These are phyloP conservation scores for Lota lota DNA, from an alignment of 2,113 vertebrate genomes.

Conservation along the genomic window DNA sequence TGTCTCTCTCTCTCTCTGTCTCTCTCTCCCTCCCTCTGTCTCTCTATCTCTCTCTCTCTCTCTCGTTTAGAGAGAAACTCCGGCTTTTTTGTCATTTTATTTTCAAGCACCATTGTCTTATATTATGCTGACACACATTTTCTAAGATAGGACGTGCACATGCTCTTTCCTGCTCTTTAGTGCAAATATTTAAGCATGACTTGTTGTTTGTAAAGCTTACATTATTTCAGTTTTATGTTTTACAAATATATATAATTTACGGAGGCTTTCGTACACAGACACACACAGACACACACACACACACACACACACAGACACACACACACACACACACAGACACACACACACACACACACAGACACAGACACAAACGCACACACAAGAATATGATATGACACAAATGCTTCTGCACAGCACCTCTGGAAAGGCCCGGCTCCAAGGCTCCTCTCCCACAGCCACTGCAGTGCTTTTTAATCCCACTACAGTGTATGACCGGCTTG, in stretches of 20 bases:
- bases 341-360: constrained; percentile 21
- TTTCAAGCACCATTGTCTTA: constrained; percentile 63
- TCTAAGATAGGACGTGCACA: constrained; percentile 43
- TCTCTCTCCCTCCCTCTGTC: background rate
- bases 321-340: constrained; percentile 11
- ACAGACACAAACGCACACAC: constrained; percentile 19
- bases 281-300: constrained; percentile 22
- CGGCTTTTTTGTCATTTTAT: constrained; percentile 15
- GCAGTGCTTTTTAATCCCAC: constrained; percentile 64
- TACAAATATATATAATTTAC: too few species aligned
- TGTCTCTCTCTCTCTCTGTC: background rate
- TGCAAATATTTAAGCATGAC: constrained; percentile 50
- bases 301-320: constrained; percentile 17
- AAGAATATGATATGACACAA: constrained; percentile 47
- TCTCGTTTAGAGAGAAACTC: background rate
- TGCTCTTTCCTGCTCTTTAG: constrained; percentile 43
- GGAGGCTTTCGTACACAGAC: constrained; percentile 10
- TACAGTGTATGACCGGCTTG: constrained; percentile 69
- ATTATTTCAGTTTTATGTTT: constrained; percentile 13
- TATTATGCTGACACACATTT: constrained; percentile 61
- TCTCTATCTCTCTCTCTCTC: too few species aligned
- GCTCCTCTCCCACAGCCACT: constrained; percentile 43
- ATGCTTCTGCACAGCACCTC: constrained; percentile 36
- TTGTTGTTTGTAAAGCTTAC: constrained; percentile 40
- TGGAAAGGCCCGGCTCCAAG: constrained; percentile 37